A percentile compares a stretch with the other conserved stretches of the same genome.
Conservation (phyloP, 2,888 invertebrate species). For the Tiliacea citrago region DNA sequence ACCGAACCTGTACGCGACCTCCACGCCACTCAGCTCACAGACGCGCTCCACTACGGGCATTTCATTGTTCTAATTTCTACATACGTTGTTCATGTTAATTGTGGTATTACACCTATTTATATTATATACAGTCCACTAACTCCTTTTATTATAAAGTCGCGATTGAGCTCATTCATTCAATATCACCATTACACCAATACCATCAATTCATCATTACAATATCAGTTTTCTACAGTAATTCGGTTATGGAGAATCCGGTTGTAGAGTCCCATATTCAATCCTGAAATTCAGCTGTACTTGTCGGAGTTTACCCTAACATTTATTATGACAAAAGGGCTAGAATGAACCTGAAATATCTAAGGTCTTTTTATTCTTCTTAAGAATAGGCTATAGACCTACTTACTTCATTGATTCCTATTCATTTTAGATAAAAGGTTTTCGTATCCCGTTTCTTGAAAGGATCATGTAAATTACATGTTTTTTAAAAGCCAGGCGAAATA, state of each 20-base stretch:
- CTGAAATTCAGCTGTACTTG: background rate
- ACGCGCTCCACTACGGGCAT: no score
- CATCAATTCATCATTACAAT: no score
- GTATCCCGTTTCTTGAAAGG: background rate
- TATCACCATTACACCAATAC: no score
- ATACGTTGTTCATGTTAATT: no score
- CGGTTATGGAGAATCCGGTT: background rate
- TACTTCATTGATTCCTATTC: background rate
- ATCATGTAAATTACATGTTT: background rate
- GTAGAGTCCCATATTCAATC: background rate
- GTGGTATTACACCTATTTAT: no score
- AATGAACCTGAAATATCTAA: background rate
- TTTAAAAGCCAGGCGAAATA: background rate
- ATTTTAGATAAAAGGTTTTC: slow-evolving; percentile 1
- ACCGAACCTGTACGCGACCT: no score
- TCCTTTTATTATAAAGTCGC: no score
- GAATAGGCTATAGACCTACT: background rate
- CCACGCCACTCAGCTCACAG: no score
- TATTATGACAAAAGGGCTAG: background rate
- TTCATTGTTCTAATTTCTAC: no score
- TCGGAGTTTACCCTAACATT: background rate
- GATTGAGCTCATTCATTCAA: no score
- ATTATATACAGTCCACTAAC: no score
- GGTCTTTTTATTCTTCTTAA: background rate
- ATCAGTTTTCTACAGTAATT: slow-evolving; percentile 2